Conservation (phyloP, 2,888 invertebrate species). For the Nesidiocoris tenuis region DNA sequence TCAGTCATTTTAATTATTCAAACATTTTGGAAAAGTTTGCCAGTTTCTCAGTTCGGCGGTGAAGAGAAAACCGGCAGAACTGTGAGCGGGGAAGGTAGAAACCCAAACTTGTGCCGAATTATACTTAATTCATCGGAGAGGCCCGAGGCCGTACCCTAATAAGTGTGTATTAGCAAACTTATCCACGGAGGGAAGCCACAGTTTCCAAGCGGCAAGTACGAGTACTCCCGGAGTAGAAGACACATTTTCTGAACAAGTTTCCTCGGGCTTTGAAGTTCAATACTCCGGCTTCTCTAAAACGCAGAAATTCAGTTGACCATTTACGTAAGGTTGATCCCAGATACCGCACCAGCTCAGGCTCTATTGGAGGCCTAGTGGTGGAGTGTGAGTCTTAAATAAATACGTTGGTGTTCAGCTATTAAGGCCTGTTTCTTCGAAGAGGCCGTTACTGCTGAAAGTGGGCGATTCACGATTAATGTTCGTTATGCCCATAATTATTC, state of each 20-base stretch:
- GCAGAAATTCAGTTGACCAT: not conserved
- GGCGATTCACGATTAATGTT: too few relatives aligned
- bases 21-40: constrained; percentile 15
- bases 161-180: constrained; percentile 32
- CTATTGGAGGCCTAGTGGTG: too few relatives aligned
- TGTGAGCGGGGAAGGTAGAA: not conserved
- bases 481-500: too few relatives aligned
- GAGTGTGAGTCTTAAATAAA: too few relatives aligned
- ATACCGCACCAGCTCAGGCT: too few relatives aligned
- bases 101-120: constrained; percentile 34
- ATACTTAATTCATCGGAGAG: constrained; percentile 39
- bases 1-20: constrained; percentile 34
- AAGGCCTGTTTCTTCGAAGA: too few relatives aligned
- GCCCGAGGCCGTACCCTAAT: constrained; percentile 15
- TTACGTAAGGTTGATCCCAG: too few relatives aligned
- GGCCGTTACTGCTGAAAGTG: too few relatives aligned
- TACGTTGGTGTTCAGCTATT: too few relatives aligned
- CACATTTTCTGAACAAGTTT: not conserved
- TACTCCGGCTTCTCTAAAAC: not conserved
- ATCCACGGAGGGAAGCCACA: constrained; percentile 3
- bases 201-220: not conserved
- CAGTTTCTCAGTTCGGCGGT: not conserved
- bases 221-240: not conserved
- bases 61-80: not conserved
- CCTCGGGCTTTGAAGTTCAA: not conserved